Percentiles rank a stretch among this genome's conserved stretches.
phyloP scores from a whole-genome alignment of 1,140 invertebrate species.

The Drosophila pseudoobscura region DNA sequence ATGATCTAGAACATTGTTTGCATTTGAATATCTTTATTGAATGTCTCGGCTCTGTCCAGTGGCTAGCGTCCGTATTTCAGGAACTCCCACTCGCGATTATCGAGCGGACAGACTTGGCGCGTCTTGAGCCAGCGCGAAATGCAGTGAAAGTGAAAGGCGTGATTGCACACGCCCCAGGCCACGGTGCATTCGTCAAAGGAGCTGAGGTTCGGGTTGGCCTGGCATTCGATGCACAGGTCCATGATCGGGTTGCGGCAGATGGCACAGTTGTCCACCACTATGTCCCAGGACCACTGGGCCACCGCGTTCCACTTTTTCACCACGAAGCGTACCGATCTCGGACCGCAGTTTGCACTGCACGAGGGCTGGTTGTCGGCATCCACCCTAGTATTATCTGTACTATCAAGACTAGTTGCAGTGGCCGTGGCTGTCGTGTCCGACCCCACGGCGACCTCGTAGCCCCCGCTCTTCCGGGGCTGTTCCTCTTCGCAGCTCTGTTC shows the following conservation, averaged over 20 bases:
- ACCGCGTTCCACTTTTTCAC: constrained; percentile 35
- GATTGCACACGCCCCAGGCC: constrained; percentile 36
- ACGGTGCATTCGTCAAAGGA: constrained; percentile 34
- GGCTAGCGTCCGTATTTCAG: constrained; percentile 27
- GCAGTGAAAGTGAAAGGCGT: constrained; percentile 44
- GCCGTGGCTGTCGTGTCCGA: too few species aligned
- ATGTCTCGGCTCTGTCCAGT: neutral
- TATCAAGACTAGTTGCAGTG: too few species aligned
- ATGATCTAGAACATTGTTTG: too few species aligned
- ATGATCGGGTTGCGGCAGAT: constrained; percentile 37
- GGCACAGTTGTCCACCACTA: constrained; percentile 30
- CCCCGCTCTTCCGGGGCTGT: too few species aligned
- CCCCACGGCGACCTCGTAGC: too few species aligned
- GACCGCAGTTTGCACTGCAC: too few species aligned
- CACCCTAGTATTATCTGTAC: too few species aligned
- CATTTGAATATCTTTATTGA: too few species aligned
- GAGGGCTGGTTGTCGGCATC: too few species aligned
- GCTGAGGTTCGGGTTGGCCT: constrained; percentile 21
- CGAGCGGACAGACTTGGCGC: constrained; percentile 36
- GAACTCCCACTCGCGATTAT: constrained; percentile 38
- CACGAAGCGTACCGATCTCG: constrained; percentile 1
- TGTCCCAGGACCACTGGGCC: constrained; percentile 31
- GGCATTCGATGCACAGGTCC: constrained; percentile 38
- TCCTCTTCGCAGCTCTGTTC: too few species aligned
- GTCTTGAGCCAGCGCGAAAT: constrained; percentile 38